Conservation (phyloP, 2,797 vertebrate genomes). For the Numenius phaeopus region DNA sequence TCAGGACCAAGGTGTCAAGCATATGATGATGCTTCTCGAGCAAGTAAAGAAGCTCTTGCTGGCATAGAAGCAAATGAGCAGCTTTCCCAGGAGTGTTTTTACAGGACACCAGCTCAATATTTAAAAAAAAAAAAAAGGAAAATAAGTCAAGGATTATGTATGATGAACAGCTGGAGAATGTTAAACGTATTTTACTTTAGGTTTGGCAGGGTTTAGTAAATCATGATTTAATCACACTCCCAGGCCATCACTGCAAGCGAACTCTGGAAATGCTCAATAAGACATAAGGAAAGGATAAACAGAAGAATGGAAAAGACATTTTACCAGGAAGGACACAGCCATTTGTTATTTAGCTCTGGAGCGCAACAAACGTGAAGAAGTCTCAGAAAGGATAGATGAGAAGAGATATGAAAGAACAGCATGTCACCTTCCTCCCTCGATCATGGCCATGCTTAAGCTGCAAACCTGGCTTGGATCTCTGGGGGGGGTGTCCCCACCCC, state of each 20-base stretch:
- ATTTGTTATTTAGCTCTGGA: constrained; percentile 53
- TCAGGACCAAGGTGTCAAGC: constrained; percentile 39
- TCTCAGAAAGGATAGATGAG: background rate
- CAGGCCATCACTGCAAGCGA: constrained; percentile 58
- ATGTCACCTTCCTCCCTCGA: background rate
- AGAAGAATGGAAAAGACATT: constrained; percentile 62
- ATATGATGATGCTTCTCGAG: background rate
- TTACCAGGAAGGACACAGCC: constrained; percentile 53
- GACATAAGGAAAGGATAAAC: constrained; percentile 51
- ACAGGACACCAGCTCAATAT: constrained; percentile 22
- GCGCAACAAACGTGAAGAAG: background rate
- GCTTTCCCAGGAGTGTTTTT: constrained; percentile 38
- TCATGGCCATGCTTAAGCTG: background rate
- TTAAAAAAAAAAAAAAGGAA: background rate
- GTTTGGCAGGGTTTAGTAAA: constrained; percentile 75
- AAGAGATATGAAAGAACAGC: background rate
- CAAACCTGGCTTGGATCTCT: background rate
- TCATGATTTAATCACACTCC: constrained; percentile 67
- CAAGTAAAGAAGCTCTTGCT: background rate
- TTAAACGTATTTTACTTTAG: constrained; percentile 72
- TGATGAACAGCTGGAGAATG: constrained; percentile 76
- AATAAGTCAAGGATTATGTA: constrained; percentile 55
- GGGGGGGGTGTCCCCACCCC: background rate
- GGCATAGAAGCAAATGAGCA: constrained; percentile 21
- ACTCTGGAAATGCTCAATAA: constrained; percentile 69